Evolutionary conservation across 2,113 vertebrate species (phyloP), one percentile per base, ranked within the genome.

Genomic region (Gnathochromis pfefferi): DNA sequence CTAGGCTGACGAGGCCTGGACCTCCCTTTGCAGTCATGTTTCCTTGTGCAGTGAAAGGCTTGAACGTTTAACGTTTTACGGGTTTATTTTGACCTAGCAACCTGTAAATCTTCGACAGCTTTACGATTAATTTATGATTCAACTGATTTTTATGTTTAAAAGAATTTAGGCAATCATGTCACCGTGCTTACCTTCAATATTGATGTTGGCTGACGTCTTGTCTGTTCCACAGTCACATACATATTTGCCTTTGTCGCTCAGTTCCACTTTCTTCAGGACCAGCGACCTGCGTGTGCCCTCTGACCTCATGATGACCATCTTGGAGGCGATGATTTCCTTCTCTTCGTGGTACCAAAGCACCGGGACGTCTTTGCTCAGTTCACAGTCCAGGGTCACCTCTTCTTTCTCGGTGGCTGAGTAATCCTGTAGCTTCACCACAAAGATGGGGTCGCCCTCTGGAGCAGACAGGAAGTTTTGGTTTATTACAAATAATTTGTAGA

Each of bases 291-390:
- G 96, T 7, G 96, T 96, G n/a, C 97, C 98, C 33, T 99, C 98
- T 0, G 95, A 88, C 93, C 94, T 98, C 45, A 99, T 96, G 14
- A 97, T 95, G 47, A 98, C 87, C 92, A 90, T 96, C 91, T 97
- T 97, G 38, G 99, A 99, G 85, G 97, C 96, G 11, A 96, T 93
- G 11, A 99, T 93, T 89, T 99, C 99, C 82, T 97, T 97, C 4
- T 98, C 97, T 1, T 97, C 94, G 92, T 97, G 97, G 86, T 97
- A 98, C 99, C 99, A 99, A 83, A 97, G 96, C 28, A 99, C 99
- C 0, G 98, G 98, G 5, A 99, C 98, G 5, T 99, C 98, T 96
- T 98, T 99, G 95, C 97, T 99, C 60, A 99, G 96, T 92, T 99
- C 98, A 80, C 99, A 99, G 86, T 97, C 95, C 82, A 99, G 94